phyloP scores from a whole-genome alignment of 2,888 invertebrate species.

The Ophioninae sp. region DNA sequence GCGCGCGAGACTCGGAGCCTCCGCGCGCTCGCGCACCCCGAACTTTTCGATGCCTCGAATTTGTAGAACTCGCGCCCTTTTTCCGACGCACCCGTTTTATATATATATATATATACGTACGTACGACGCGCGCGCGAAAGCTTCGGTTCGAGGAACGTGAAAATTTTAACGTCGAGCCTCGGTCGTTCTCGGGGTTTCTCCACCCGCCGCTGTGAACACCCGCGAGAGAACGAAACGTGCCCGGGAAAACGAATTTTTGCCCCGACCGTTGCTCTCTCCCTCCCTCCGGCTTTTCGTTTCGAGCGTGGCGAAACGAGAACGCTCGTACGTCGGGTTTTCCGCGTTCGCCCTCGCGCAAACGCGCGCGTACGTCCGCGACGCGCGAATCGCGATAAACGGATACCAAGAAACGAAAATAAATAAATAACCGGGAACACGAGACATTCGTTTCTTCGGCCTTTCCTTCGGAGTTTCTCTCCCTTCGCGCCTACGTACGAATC shows the following conservation, averaged over 20 bases:
- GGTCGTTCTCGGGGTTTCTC: conserved; percentile 8
- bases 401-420: too few species aligned
- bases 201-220: conserved; percentile 11
- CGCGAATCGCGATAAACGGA: too few species aligned
- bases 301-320: conserved; percentile 36
- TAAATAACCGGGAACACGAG: too few species aligned
- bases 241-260: conserved; percentile 53
- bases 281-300: conserved; percentile 28
- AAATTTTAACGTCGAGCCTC: conserved; percentile 52
- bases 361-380: not conserved
- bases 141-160: conserved; percentile 21
- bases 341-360: conserved; percentile 6
- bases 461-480: too few species aligned
- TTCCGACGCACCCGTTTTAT: not conserved
- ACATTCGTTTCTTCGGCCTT: too few species aligned
- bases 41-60: not conserved
- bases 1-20: not conserved
- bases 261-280: not conserved
- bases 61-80: conserved; percentile 6
- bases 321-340: conserved; percentile 22
- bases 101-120: not conserved
- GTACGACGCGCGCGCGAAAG: not conserved
- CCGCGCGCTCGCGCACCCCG: not conserved
- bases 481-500: too few species aligned
- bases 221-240: conserved; percentile 51